Base-by-base conservation (phyloP, 1,140 invertebrate genomes). In the Bombus sibiricus region DNA sequence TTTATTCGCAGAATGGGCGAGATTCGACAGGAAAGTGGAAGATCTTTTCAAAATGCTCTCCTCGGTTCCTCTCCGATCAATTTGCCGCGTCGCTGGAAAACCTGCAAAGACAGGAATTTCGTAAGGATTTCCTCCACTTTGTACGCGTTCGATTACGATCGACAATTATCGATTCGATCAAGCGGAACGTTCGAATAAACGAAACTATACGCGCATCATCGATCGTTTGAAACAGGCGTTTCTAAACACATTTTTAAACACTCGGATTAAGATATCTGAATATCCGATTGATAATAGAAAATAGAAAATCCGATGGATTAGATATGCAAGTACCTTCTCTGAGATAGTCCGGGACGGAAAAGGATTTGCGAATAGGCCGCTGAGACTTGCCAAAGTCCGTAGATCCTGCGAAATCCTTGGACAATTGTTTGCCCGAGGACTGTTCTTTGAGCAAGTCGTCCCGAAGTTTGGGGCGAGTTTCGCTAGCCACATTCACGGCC, bases 21-120 rank as follows among this genome's bases (percentile, higher is more conserved):
- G 71, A 43, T 74, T 91, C 53, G 92, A 90, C 34, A 94, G 73
- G 75, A 93, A 90, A 5, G 91, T 88, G 41, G 92, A 91, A 41
- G 93, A 92, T 66, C 84, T 92, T 62, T 91, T 92, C 32, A 94
- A 79, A 71, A 93, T 92, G 22, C 91, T 86, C 1, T 91, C 88
- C 39, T 90, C 87, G 43, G 83, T 15, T 32, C 64, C 32, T 76
- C 76, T 73, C 41, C 69, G 88, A 32, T 73, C 73, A 57, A 69
- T 75, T 53, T 81, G 86, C 81, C 86, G 86, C 25, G 39, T 28
- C 6, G 72, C 18, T 28, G 62, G 15, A 57, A 85, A 34, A 75
- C 81, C 89, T 89, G 74, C n/a, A 57, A 41, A 0, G 0, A 39
- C 53, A 2, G 4, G 0, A 41, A 18, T 15, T 9, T 47, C n/a